Evolutionary conservation across 2,113 vertebrate genomes (phyloP).

Genomic region (Brevimyrus niger): DNA sequence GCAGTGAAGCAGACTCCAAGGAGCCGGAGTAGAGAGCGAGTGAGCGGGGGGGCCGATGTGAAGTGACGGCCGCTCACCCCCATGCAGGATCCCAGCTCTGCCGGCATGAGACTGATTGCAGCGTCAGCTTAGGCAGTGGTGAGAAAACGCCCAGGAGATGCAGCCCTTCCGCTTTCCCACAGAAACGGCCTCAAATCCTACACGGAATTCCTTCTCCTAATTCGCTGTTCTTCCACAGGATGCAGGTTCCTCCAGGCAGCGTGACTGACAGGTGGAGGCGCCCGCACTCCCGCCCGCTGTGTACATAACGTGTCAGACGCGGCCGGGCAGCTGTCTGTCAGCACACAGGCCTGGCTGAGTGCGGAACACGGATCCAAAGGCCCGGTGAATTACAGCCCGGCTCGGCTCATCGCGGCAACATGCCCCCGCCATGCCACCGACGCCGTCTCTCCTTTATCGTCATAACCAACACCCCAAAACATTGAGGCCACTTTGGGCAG

Average conservation of each 20-base stretch:
- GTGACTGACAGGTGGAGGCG: slow-evolving; percentile 52
- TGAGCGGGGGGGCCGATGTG: neutral
- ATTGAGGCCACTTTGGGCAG: neutral
- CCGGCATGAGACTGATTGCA: neutral
- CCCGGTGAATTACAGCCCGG: neutral
- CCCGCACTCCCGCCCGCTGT: slow-evolving; percentile 36
- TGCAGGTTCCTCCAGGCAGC: slow-evolving; percentile 8
- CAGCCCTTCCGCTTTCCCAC: neutral
- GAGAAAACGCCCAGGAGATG: neutral
- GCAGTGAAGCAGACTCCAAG: neutral
- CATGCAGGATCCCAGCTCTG: neutral
- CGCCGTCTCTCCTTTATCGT: neutral
- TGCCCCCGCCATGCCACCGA: neutral
- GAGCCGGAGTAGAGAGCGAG: neutral
- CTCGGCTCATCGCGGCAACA: neutral
- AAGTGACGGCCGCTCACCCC: neutral
- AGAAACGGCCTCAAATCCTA: slow-evolving; percentile 25
- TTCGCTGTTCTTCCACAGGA: neutral
- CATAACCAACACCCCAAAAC: neutral
- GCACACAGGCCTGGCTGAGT: neutral
- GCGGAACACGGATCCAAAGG: slow-evolving; percentile 11
- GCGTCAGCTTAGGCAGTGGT: neutral
- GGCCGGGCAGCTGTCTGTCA: slow-evolving; percentile 54
- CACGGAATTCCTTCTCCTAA: slow-evolving; percentile 16
- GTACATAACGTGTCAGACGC: slow-evolving; percentile 51